These are phyloP conservation scores for Cataglyphis rosenhaueri DNA, from an alignment of 2,888 invertebrate genomes.

Conservation along the genomic window DNA sequence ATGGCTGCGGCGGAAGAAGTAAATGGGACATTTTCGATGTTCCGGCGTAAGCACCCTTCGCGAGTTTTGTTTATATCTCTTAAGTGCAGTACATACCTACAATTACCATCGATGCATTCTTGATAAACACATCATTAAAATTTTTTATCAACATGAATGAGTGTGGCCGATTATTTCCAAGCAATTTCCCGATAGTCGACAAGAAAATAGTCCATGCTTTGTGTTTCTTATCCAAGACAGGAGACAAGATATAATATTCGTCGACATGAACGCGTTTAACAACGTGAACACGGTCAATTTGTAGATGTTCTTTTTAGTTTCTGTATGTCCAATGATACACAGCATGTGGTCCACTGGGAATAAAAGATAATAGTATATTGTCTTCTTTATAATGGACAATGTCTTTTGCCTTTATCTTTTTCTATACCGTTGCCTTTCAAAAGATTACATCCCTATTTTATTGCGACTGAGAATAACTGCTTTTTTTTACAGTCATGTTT, in stretches of 20 bases:
- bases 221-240: not conserved
- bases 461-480: not conserved
- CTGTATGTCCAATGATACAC: constrained; percentile 13
- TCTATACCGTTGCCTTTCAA: not conserved
- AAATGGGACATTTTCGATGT: constrained; percentile 56
- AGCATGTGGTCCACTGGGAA: constrained; percentile 17
- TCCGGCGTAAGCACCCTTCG: constrained; percentile 34
- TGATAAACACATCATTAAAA: constrained; percentile 14
- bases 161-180: constrained; percentile 13
- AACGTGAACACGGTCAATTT: constrained; percentile 45
- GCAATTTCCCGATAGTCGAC: constrained; percentile 13
- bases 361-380: constrained; percentile 36
- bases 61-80: constrained; percentile 9
- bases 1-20: constrained; percentile 56
- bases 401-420: constrained; percentile 25
- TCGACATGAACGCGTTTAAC: constrained; percentile 10
- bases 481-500: not conserved
- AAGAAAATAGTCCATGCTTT: not conserved
- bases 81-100: not conserved
- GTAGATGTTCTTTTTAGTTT: constrained; percentile 21
- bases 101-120: not conserved
- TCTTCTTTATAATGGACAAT: constrained; percentile 26
- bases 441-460: constrained; percentile 34
- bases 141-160: constrained; percentile 11
- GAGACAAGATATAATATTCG: constrained; percentile 25